A percentile compares a stretch with the other conserved stretches of the same genome.
Evolutionary conservation across 1,140 invertebrate species (phyloP).

Genomic region (Drosophila melanogaster): DNA sequence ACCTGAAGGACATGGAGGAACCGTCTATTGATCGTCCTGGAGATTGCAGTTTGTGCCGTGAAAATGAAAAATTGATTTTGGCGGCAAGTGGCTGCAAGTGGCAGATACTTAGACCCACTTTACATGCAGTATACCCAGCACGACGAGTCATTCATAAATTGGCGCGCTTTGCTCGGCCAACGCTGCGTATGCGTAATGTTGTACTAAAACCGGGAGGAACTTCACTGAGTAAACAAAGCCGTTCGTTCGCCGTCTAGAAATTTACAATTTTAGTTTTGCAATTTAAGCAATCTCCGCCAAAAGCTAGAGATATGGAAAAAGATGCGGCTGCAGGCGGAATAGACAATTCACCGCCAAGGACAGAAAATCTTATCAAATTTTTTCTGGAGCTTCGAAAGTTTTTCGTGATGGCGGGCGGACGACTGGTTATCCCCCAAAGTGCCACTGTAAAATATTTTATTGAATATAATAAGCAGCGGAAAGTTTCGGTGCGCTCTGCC

Average conservation of each 20-base stretch:
- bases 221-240: conserved; percentile 43
- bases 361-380: conserved; percentile 58
- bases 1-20: conserved; percentile 14
- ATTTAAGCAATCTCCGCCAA: conserved; percentile 47
- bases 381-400: conserved; percentile 55
- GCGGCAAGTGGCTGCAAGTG: conserved; percentile 14
- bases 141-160: conserved; percentile 15
- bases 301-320: conserved; percentile 34
- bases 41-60: conserved; percentile 22
- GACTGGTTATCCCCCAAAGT: conserved; percentile 52
- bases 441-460: conserved; percentile 81
- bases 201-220: conserved; percentile 23
- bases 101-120: conserved; percentile 30
- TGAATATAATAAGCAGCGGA: conserved; percentile 78
- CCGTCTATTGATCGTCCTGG: conserved; percentile 7
- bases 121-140: background rate
- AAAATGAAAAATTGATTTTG: conserved; percentile 22
- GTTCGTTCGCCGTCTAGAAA: conserved; percentile 45
- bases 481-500: conserved; percentile 57
- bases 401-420: conserved; percentile 7
- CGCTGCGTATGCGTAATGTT: conserved; percentile 49
- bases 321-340: conserved; percentile 27
- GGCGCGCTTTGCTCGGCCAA: conserved; percentile 5
- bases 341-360: conserved; percentile 39
- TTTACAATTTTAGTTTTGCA: conserved; percentile 54